These are phyloP conservation scores for Recurvirostra avosetta DNA, from an alignment of 2,113 vertebrate species.

Conservation along the genomic window DNA sequence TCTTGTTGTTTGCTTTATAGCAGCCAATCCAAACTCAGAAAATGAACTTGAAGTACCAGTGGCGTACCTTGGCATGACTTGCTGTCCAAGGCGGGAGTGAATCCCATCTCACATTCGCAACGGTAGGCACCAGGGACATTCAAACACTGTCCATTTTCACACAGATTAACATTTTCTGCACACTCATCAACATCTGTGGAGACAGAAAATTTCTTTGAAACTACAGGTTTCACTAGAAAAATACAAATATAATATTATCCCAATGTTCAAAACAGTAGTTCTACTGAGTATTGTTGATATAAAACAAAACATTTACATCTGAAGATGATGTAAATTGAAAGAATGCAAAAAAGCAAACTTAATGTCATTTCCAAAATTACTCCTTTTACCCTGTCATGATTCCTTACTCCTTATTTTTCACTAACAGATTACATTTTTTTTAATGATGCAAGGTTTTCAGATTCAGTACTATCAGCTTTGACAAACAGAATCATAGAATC, in stretches of 20 bases:
- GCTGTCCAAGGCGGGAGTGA: slow-evolving; percentile 75
- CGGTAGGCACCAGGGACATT: slow-evolving; percentile 79
- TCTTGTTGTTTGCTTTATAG: slow-evolving; percentile 22
- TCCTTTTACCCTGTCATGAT: not conserved
- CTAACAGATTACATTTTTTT: not conserved
- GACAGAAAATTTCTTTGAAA: not conserved
- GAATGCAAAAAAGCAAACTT: not conserved
- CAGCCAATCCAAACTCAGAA: slow-evolving; percentile 7
- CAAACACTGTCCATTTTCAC: slow-evolving; percentile 84
- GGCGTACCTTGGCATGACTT: slow-evolving; percentile 82
- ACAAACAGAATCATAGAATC: not conserved
- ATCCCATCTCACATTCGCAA: slow-evolving; percentile 87
- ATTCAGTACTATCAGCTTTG: not conserved
- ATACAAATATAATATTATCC: not conserved
- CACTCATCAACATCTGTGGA: slow-evolving; percentile 83
- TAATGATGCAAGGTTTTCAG: not conserved
- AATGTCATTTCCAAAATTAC: not conserved
- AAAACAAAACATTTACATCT: not conserved
- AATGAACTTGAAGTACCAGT: not conserved
- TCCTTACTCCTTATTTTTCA: not conserved
- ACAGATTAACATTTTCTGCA: slow-evolving; percentile 77
- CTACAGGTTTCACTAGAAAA: not conserved
- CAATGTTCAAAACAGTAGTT: not conserved
- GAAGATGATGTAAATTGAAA: not conserved
- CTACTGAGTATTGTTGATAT: not conserved